phyloP scores from a whole-genome alignment of 2,797 vertebrate species.

The Margarornis squamiger region DNA sequence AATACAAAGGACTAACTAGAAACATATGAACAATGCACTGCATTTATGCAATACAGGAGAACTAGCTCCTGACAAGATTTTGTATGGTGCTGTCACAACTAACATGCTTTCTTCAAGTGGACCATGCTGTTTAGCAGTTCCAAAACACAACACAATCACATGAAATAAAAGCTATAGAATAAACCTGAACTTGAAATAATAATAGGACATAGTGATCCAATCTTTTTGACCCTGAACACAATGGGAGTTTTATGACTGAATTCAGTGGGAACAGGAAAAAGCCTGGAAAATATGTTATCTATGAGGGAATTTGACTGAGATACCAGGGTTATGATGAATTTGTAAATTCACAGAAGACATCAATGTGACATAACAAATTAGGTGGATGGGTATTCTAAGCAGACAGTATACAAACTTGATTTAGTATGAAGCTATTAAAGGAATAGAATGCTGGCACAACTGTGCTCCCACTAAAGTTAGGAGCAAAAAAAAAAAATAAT shows the following conservation, averaged over 20 bases:
- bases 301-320: conserved; percentile 19
- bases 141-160: not conserved
- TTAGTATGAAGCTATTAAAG: not conserved
- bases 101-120: not conserved
- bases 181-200: conserved; percentile 24
- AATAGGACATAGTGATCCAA: not conserved
- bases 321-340: not conserved
- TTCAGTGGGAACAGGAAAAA: not conserved
- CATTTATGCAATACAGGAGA: not conserved
- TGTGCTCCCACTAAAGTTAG: not conserved
- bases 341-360: not conserved
- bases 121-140: not conserved
- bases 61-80: not conserved
- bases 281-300: conserved; percentile 22
- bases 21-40: not conserved
- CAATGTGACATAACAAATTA: not conserved
- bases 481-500: not conserved
- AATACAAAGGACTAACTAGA: not conserved
- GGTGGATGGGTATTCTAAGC: not conserved
- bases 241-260: not conserved
- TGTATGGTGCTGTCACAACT: not conserved
- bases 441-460: not conserved
- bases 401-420: not conserved
- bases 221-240: not conserved
- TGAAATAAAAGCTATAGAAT: not conserved